phyloP scores from a whole-genome alignment of 1,140 invertebrate species.

The Trachelipus rathkii region DNA sequence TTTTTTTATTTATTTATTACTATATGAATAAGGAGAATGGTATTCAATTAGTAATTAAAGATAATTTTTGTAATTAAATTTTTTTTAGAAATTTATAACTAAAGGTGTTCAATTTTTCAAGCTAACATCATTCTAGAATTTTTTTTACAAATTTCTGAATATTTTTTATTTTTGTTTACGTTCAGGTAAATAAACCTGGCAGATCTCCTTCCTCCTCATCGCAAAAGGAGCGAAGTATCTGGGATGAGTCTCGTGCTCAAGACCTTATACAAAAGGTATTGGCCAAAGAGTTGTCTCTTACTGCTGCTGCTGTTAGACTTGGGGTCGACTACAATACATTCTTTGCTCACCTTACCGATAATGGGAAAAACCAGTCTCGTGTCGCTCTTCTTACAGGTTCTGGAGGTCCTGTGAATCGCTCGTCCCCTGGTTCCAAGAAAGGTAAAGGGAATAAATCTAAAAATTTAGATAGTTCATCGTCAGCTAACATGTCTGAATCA shows the following conservation, averaged over 20 bases:
- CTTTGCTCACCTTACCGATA: constrained; percentile 42
- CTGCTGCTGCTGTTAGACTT: constrained; percentile 43
- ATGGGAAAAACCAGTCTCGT: constrained; percentile 41
- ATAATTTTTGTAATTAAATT: no score
- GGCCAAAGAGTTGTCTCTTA: constrained; percentile 40
- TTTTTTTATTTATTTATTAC: no score
- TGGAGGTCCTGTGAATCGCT: constrained; percentile 6
- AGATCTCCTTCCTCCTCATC: constrained; percentile 17
- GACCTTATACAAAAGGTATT: constrained; percentile 40
- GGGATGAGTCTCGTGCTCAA: constrained; percentile 44
- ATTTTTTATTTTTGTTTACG: no score
- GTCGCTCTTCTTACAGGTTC: constrained; percentile 38
- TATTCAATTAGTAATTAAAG: no score
- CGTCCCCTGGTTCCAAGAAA: background rate
- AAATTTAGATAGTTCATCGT: background rate
- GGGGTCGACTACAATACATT: constrained; percentile 45
- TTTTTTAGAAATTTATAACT: no score
- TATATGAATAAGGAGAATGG: no score
- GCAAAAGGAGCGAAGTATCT: constrained; percentile 40
- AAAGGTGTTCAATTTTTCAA: no score
- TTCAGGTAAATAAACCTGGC: constrained; percentile 43
- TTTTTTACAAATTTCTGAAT: no score
- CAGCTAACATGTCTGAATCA: constrained; percentile 2
- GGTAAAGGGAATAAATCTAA: background rate
- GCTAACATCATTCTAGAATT: no score